These are phyloP conservation scores for Ceraclea dissimilis DNA, from an alignment of 2,888 invertebrate species.

Conservation along the genomic window DNA sequence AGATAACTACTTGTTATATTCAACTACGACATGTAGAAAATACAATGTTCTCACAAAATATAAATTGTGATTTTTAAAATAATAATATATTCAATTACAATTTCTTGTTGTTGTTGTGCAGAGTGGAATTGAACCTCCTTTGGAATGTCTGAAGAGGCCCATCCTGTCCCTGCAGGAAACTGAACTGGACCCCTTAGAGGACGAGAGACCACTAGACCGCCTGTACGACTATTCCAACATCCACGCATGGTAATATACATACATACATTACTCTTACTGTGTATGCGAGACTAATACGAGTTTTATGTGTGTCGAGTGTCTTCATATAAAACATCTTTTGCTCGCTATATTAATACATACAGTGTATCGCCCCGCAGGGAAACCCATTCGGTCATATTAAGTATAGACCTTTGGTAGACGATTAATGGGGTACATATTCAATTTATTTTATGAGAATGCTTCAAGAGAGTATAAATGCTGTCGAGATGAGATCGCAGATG, in stretches of 20 bases:
- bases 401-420: slow-evolving; percentile 8
- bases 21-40: too few relatives aligned
- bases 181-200: slow-evolving; percentile 71
- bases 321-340: slow-evolving; percentile 17
- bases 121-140: slow-evolving; percentile 17
- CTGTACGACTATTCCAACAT: slow-evolving; percentile 85
- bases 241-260: slow-evolving; percentile 63
- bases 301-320: slow-evolving; percentile 8
- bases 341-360: slow-evolving; percentile 16
- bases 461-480: too few relatives aligned
- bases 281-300: slow-evolving; percentile 9
- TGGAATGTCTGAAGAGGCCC: slow-evolving; percentile 59
- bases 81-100: too few relatives aligned
- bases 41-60: too few relatives aligned
- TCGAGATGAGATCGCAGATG: too few relatives aligned
- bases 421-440: slow-evolving; percentile 21
- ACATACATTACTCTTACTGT: background rate
- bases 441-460: too few relatives aligned
- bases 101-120: slow-evolving; percentile 16
- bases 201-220: slow-evolving; percentile 70
- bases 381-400: slow-evolving; percentile 8
- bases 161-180: slow-evolving; percentile 68
- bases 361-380: slow-evolving; percentile 17
- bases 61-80: too few relatives aligned
- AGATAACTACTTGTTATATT: too few relatives aligned